A percentile compares a stretch with the other conserved stretches of the same genome.
Evolutionary conservation across 2,113 vertebrate genomes (phyloP).

Genomic region (Rhagologus leucostigma): DNA sequence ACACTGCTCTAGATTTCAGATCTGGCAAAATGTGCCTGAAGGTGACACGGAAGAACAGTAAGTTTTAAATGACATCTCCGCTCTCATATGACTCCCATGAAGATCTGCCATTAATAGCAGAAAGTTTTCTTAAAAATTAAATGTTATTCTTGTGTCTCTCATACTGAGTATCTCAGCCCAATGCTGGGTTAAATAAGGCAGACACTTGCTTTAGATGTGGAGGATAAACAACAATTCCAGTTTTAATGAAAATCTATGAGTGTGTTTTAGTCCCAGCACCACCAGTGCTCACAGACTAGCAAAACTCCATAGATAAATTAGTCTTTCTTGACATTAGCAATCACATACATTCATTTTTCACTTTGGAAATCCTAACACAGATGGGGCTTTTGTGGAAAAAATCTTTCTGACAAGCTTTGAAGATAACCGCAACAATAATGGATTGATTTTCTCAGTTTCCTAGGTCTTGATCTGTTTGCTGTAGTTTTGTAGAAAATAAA

Average conservation of each 20-base stretch:
- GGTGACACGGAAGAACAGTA: slow-evolving; percentile 8
- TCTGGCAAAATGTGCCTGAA: slow-evolving; percentile 56
- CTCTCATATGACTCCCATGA: slow-evolving; percentile 21
- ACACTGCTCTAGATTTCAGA: slow-evolving; percentile 67
- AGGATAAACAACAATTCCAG: not conserved
- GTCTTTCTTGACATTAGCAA: not conserved
- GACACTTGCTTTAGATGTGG: not conserved
- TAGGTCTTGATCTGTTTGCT: slow-evolving; percentile 19
- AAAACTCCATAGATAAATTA: not conserved
- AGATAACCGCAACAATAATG: not conserved
- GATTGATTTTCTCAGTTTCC: slow-evolving; percentile 6
- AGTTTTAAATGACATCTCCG: slow-evolving; percentile 37
- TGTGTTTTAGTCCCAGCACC: not conserved
- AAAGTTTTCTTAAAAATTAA: slow-evolving; percentile 14
- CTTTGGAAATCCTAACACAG: not conserved
- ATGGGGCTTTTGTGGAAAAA: not conserved
- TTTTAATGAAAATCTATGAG: not conserved
- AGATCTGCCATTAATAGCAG: slow-evolving; percentile 8
- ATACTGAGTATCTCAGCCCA: not conserved
- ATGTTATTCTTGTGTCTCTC: not conserved
- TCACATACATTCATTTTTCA: not conserved
- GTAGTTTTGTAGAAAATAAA: not conserved
- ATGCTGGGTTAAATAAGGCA: not conserved
- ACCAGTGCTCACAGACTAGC: not conserved
- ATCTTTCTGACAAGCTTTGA: slow-evolving; percentile 18